phyloP scores from a whole-genome alignment of 2,797 vertebrate genomes.

The Parotocinclus haroldoi region DNA sequence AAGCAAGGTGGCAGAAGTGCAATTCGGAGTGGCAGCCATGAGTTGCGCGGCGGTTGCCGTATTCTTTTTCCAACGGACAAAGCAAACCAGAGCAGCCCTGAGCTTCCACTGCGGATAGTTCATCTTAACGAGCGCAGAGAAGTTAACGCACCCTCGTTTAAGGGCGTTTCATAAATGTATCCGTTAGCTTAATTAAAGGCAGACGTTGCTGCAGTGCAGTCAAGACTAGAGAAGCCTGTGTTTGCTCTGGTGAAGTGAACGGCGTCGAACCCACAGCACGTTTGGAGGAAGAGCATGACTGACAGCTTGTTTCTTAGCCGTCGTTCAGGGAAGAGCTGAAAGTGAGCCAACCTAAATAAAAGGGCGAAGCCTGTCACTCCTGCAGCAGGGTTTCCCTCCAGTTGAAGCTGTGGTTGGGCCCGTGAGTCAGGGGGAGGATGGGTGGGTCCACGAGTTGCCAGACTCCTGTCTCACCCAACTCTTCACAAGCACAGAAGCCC shows the following conservation, averaged over 20 bases:
- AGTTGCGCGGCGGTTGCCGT: too few species aligned
- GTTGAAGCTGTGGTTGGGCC: conserved; percentile 97
- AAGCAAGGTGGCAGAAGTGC: conserved; percentile 15
- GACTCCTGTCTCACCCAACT: conserved; percentile 88
- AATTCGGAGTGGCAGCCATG: conserved; percentile 23
- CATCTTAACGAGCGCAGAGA: not conserved
- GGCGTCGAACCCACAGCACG: conserved; percentile 21
- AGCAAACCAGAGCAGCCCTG: conserved; percentile 11
- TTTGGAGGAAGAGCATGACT: conserved; percentile 58
- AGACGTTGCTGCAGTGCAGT: conserved; percentile 24
- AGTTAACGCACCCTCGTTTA: too few species aligned
- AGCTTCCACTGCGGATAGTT: conserved; percentile 6
- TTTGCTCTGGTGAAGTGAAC: conserved; percentile 42
- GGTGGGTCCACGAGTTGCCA: conserved; percentile 98
- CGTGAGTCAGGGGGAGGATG: conserved; percentile 94
- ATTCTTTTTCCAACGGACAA: too few species aligned
- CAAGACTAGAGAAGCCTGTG: conserved; percentile 32
- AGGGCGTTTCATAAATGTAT: too few species aligned
- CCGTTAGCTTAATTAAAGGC: conserved; percentile 28
- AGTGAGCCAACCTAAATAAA: conserved; percentile 23
- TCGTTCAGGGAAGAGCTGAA: conserved; percentile 23
- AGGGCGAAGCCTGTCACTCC: conserved; percentile 67
- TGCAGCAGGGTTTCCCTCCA: conserved; percentile 96
- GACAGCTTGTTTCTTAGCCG: conserved; percentile 46
- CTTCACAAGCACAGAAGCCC: conserved; percentile 95